These are phyloP conservation scores for Enteromius trimaculatus DNA, from an alignment of 2,797 vertebrate species.

Conservation along the genomic window DNA sequence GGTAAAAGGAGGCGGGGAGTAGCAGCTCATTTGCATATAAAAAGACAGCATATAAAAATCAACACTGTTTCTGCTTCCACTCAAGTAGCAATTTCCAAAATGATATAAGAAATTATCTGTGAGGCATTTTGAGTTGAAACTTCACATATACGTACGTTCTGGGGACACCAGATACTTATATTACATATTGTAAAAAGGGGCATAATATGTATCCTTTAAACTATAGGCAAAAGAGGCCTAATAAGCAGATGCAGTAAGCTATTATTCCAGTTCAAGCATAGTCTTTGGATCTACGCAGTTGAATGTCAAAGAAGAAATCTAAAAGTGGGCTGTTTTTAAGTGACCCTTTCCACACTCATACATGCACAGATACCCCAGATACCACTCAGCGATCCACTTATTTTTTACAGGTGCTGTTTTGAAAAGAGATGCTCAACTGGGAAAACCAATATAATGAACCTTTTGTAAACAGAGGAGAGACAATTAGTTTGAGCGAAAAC, in stretches of 20 bases:
- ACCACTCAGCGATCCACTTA: conserved; percentile 19
- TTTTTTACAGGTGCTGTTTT: conserved; percentile 42
- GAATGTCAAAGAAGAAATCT: background rate
- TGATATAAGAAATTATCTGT: too few relatives aligned
- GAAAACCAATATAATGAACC: conserved; percentile 29
- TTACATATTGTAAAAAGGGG: too few relatives aligned
- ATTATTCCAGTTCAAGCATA: background rate
- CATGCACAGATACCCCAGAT: background rate
- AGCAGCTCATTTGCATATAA: too few relatives aligned
- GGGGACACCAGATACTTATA: too few relatives aligned
- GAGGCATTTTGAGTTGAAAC: too few relatives aligned
- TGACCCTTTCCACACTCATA: background rate
- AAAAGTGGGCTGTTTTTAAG: background rate
- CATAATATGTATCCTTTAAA: too few relatives aligned
- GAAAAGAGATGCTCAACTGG: conserved; percentile 23
- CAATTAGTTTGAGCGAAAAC: conserved; percentile 33
- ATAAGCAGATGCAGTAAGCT: background rate
- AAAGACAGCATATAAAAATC: too few relatives aligned
- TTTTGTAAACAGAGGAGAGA: conserved; percentile 19
- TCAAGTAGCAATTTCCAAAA: too few relatives aligned
- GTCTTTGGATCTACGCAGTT: background rate
- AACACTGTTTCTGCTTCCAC: too few relatives aligned
- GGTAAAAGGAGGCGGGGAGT: too few relatives aligned
- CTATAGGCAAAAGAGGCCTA: background rate
- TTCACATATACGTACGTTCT: too few relatives aligned